phyloP scores from a whole-genome alignment of 2,113 vertebrate genomes.

The Bujurquina vittata region DNA sequence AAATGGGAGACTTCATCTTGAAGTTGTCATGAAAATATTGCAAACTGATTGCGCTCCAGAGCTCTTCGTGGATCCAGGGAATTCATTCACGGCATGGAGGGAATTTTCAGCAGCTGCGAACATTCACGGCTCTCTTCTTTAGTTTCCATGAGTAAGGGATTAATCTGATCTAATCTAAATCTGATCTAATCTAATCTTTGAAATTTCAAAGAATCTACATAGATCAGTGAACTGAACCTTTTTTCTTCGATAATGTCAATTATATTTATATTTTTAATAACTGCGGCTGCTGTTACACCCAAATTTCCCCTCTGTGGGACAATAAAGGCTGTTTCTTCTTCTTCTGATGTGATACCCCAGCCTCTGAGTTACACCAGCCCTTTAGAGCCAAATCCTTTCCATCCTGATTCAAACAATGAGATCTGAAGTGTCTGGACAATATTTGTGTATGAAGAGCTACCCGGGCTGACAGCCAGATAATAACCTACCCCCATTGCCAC shows the following conservation, averaged over 20 bases:
- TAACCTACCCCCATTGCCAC: conserved; percentile 72
- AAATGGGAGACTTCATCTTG: not conserved
- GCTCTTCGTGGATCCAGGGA: not conserved
- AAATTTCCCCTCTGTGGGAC: no score
- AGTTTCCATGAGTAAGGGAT: no score
- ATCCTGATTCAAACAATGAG: conserved; percentile 30
- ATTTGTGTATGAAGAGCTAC: conserved; percentile 52
- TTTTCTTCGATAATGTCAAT: no score
- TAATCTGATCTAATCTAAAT: no score
- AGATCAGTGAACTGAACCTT: not conserved
- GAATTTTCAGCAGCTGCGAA: not conserved
- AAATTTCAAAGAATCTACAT: not conserved
- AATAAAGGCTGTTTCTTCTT: no score
- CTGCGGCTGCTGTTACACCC: no score
- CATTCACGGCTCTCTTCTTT: no score
- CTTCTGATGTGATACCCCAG: not conserved
- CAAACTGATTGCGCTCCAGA: not conserved
- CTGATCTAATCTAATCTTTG: not conserved
- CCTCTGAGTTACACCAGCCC: not conserved
- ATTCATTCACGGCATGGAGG: not conserved
- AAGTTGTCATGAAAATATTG: not conserved
- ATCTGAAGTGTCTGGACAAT: conserved; percentile 46
- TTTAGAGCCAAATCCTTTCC: conserved; percentile 3
- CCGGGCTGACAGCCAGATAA: conserved; percentile 35
- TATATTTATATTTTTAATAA: no score